These are phyloP conservation scores for Brienomyrus brachyistius DNA, from an alignment of 2,113 vertebrate genomes.

Conservation along the genomic window DNA sequence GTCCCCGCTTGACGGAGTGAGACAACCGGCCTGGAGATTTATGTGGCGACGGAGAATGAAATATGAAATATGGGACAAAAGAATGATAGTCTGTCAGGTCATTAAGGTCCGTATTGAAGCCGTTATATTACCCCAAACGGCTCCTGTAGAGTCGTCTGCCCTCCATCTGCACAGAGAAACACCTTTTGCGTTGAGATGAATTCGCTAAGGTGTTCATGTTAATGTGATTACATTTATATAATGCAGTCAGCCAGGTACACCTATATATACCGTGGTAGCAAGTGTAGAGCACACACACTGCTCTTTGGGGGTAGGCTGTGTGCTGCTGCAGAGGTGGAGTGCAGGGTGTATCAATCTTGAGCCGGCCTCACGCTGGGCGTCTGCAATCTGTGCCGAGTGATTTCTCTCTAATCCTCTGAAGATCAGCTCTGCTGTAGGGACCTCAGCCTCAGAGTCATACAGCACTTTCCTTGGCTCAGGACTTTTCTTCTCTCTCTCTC, in stretches of 20 bases:
- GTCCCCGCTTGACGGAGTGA: background rate
- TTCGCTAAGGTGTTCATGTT: background rate
- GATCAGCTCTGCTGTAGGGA: background rate
- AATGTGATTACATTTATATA: background rate
- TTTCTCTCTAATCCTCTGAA: slow-evolving; percentile 18
- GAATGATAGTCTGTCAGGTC: background rate
- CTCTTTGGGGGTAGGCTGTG: background rate
- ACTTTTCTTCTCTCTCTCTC: background rate
- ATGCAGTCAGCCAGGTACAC: background rate
- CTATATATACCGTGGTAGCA: background rate
- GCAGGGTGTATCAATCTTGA: background rate
- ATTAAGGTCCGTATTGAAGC: background rate
- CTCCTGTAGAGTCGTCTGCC: background rate
- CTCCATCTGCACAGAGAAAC: background rate
- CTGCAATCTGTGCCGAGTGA: slow-evolving; percentile 9
- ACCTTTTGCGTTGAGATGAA: background rate
- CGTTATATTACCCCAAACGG: background rate
- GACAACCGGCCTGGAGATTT: background rate
- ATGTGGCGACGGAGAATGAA: background rate
- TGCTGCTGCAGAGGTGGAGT: background rate
- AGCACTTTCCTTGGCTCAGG: background rate
- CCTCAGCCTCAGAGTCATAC: background rate
- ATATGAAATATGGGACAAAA: background rate
- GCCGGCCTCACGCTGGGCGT: background rate
- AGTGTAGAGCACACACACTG: background rate